phyloP scores from a whole-genome alignment of 2,888 invertebrate species.

The Aradus depressus region DNA sequence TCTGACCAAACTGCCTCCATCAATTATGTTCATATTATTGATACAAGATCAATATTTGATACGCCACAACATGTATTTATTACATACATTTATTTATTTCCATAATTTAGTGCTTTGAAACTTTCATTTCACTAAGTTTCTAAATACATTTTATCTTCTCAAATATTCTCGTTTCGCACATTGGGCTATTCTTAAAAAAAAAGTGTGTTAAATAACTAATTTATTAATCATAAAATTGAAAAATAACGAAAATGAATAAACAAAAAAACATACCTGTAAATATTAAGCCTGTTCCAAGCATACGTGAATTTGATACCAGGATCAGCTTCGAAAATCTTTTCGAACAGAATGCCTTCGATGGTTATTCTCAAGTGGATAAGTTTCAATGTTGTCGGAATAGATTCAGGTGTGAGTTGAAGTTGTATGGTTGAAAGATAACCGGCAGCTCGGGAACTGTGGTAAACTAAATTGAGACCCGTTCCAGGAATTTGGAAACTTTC shows the following conservation, averaged over 20 bases:
- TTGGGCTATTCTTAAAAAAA: neutral
- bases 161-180: neutral
- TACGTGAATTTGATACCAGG: slow-evolving; percentile 94
- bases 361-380: slow-evolving; percentile 87
- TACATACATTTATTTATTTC: no score
- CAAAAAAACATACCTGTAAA: slow-evolving; percentile 48
- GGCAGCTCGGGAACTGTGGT: slow-evolving; percentile 87
- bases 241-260: neutral
- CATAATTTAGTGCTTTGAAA: no score
- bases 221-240: neutral
- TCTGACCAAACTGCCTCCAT: no score
- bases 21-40: no score
- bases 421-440: slow-evolving; percentile 90
- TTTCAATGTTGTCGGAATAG: slow-evolving; percentile 65
- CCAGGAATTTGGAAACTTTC: slow-evolving; percentile 90
- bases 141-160: no score
- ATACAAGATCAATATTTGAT: no score
- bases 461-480: slow-evolving; percentile 88
- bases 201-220: neutral
- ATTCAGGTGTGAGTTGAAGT: slow-evolving; percentile 76
- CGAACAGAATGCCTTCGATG: slow-evolving; percentile 87
- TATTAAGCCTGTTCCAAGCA: slow-evolving; percentile 93
- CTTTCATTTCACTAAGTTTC: no score
- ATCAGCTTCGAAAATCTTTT: slow-evolving; percentile 89
- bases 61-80: no score